Evolutionary conservation across 2,113 vertebrate genomes (phyloP).

Genomic region (Antennarius striatus): DNA sequence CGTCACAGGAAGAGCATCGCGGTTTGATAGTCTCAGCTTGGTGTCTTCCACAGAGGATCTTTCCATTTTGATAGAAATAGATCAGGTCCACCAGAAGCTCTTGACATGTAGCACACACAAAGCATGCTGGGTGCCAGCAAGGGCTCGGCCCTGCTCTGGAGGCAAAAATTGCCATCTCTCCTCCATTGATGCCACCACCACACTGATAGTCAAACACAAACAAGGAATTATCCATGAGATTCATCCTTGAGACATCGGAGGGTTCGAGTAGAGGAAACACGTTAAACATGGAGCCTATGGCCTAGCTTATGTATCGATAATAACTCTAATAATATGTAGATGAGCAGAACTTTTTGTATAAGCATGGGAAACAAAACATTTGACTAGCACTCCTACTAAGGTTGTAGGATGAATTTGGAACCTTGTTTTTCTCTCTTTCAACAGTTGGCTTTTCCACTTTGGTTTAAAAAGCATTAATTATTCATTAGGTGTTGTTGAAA

Average conservation of each 20-base stretch:
- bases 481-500: conserved; percentile 8
- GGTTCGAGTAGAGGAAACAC: background rate
- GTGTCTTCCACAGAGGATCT: conserved; percentile 93
- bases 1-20: conserved; percentile 93
- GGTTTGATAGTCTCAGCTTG: conserved; percentile 94
- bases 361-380: too few relatives aligned
- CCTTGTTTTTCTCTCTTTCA: background rate
- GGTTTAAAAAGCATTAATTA: conserved; percentile 5
- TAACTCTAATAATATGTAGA: background rate
- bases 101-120: conserved; percentile 88
- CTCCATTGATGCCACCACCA: conserved; percentile 86
- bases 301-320: background rate
- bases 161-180: conserved; percentile 93
- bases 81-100: conserved; percentile 96
- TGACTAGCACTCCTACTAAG: background rate
- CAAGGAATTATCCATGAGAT: conserved; percentile 31
- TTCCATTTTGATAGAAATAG: conserved; percentile 94
- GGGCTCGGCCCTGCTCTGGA: conserved; percentile 89
- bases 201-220: conserved; percentile 79
- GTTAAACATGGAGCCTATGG: background rate
- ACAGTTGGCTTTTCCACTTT: background rate
- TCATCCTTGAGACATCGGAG: conserved; percentile 1
- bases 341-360: too few relatives aligned
- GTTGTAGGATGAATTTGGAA: background rate
- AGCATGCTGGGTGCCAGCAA: conserved; percentile 96